These are phyloP conservation scores for Haemorhous mexicanus DNA, from an alignment of 2,113 vertebrate species.

Conservation along the genomic window DNA sequence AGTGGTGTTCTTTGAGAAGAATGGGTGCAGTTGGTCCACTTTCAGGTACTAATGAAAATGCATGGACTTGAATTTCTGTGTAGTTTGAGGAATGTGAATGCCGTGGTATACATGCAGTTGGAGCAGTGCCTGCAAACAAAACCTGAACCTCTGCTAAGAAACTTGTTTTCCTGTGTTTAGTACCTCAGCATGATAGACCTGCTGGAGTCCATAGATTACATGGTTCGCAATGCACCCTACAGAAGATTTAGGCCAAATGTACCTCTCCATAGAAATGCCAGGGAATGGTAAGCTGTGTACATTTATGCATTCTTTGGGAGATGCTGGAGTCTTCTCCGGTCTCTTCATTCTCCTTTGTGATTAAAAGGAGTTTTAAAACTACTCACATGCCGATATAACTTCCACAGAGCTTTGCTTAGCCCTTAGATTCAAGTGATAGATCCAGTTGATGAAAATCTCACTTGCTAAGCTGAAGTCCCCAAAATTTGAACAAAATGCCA, in stretches of 20 bases:
- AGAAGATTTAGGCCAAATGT: constrained; percentile 87
- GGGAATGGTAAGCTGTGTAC: constrained; percentile 79
- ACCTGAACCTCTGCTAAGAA: neutral
- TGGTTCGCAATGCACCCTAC: constrained; percentile 91
- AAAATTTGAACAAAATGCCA: neutral
- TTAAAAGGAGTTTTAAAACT: neutral
- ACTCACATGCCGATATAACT: neutral
- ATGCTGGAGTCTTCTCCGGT: neutral
- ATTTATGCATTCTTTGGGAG: neutral
- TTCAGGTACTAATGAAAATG: neutral
- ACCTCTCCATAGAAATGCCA: constrained; percentile 72
- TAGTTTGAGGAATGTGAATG: neutral
- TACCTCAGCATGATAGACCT: constrained; percentile 92
- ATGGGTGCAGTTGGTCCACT: neutral
- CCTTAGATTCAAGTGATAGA: neutral
- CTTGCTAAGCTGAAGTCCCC: neutral
- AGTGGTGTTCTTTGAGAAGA: neutral
- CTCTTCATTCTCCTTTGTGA: neutral
- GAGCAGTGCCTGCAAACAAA: neutral
- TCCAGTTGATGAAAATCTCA: neutral
- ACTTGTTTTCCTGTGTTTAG: constrained; percentile 68
- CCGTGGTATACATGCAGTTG: fast-evolving
- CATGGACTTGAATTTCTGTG: neutral
- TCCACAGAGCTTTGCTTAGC: neutral
- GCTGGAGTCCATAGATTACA: constrained; percentile 90